phyloP scores from a whole-genome alignment of 2,113 vertebrate species.

The Diadophis punctatus region DNA sequence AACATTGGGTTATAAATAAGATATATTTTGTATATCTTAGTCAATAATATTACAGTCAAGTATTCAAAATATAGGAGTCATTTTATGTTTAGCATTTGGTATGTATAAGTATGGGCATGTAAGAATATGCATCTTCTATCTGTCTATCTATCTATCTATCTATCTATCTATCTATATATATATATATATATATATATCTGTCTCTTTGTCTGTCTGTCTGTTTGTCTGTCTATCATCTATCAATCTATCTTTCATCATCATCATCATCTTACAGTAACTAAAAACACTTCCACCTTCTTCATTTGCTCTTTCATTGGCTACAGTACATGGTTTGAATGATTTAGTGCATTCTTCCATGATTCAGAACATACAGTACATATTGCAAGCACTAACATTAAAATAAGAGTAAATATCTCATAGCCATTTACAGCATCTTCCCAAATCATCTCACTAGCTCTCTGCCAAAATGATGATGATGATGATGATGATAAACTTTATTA shows the following conservation, averaged over 20 bases:
- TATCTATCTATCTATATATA: too few species aligned
- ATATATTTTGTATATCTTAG: background rate
- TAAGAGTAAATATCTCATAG: background rate
- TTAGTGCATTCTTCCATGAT: background rate
- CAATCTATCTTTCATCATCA: background rate
- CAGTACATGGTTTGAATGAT: background rate
- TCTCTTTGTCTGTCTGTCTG: too few species aligned
- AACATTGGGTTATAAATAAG: background rate
- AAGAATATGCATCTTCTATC: background rate
- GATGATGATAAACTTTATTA: background rate
- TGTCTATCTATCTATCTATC: background rate
- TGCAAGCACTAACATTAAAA: background rate
- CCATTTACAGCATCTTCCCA: background rate
- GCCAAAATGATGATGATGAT: background rate
- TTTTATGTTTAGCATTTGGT: background rate
- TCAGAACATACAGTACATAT: background rate
- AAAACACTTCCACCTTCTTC: background rate
- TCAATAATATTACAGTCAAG: background rate
- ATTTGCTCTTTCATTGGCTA: background rate
- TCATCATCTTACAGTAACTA: background rate
- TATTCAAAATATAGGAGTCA: background rate
- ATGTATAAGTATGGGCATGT: background rate
- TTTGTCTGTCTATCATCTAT: too few species aligned
- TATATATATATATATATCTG: background rate
- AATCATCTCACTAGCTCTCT: background rate